Percentiles rank a stretch among this genome's conserved stretches.
phyloP scores from a whole-genome alignment of 2,888 invertebrate genomes.

The Dilophus febrilis region DNA sequence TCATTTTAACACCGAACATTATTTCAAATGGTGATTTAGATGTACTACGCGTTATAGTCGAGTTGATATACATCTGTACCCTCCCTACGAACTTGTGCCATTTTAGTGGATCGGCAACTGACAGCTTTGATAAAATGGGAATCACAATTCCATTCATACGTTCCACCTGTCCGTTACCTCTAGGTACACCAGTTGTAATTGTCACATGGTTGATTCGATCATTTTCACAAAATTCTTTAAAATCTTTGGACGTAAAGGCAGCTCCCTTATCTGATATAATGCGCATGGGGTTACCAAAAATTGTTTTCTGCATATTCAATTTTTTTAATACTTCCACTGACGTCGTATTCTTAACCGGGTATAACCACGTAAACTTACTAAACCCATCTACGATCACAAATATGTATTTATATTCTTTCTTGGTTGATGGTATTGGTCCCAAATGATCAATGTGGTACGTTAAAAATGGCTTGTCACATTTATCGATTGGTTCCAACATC shows the following conservation, averaged over 20 bases:
- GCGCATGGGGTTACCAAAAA: constrained; percentile 8
- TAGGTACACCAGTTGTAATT: constrained; percentile 11
- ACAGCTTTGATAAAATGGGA: constrained; percentile 8
- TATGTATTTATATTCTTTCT: constrained; percentile 11
- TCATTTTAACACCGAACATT: background rate
- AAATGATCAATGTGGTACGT: constrained; percentile 21
- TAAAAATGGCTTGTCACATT: constrained; percentile 16
- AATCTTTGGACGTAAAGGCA: constrained; percentile 10
- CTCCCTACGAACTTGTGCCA: constrained; percentile 1
- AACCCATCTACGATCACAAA: constrained; percentile 1
- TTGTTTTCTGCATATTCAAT: constrained; percentile 4
- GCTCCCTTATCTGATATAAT: constrained; percentile 11
- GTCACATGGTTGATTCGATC: background rate
- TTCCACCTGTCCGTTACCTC: constrained; percentile 10
- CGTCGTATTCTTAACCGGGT: constrained; percentile 10
- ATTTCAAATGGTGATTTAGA: constrained; percentile 1
- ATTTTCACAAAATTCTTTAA: constrained; percentile 1
- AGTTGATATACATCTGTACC: constrained; percentile 3
- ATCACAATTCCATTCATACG: constrained; percentile 6
- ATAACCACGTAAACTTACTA: constrained; percentile 6
- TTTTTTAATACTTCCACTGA: constrained; percentile 9
- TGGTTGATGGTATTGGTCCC: constrained; percentile 16
- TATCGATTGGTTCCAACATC: constrained; percentile 17
- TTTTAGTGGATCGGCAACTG: background rate
- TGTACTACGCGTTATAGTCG: background rate